Base-by-base conservation (phyloP, 64 coral and sea anemone species). In the Stylophora pistillata region DNA sequence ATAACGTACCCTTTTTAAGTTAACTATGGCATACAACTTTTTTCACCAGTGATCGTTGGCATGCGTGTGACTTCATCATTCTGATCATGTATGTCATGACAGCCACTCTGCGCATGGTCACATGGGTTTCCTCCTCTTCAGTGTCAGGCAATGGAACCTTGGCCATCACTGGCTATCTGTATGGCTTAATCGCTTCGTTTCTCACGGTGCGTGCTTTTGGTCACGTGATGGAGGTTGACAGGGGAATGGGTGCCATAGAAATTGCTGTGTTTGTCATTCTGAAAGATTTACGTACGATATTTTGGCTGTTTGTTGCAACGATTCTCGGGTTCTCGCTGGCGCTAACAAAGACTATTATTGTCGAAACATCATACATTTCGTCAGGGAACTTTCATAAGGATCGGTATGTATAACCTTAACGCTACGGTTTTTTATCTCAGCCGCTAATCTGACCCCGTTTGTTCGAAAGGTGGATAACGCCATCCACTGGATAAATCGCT, bases 301-400 rank as follows among this genome's bases (percentile, higher is more conserved):
- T 79, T 31, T 56, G 53, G 77, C 34, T 52, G 20, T 58, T 79
- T 27, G 9, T 58, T 4, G 53, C 77, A 79, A 61, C 52, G 2
- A 57, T 79, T 59, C 57, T 79, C 11, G 77, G 37, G 0, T 79
- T 79, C 52, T 79, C 77, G 15, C 28, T 79, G 55, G 57, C 27
- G 26, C 26, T 79, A 30, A 79, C 77, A 23, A 79, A 79, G 57
- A 79, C 58, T 17, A 58, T 25, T 79, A 55, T 79, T 5, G 57
- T 27, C 12, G 77, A 79, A 41, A 58, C 10, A 56, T 58, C 77
- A 10, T 79, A 58, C 23, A 41, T 15, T 41, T 74, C 30, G 16
- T 20, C 14, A 17, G 20, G 27, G 10, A 30, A 9, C 6, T 74
- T 31, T 6, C 15, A 14, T 9, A 18, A 74, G 3, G 26, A 74